These are phyloP conservation scores for Batillaria attramentaria DNA, from an alignment of 1,140 invertebrate species.

Conservation along the genomic window DNA sequence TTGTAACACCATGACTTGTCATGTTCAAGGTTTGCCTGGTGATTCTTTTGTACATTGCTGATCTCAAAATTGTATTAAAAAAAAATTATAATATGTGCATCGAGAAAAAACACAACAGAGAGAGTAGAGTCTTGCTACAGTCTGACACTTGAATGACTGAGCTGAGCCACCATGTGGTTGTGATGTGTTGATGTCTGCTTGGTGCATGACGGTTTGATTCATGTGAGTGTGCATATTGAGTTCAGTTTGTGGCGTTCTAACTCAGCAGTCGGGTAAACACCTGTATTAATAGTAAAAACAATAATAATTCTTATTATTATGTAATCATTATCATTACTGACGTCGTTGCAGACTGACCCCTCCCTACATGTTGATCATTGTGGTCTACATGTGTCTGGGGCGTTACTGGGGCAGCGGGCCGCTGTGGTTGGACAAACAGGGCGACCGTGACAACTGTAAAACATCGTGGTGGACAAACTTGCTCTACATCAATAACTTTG, in stretches of 20 bases:
- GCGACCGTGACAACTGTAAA: constrained; percentile 71
- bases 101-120: too few relatives aligned
- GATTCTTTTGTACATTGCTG: too few relatives aligned
- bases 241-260: not conserved
- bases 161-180: too few relatives aligned
- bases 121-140: too few relatives aligned
- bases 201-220: too few relatives aligned
- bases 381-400: constrained; percentile 81
- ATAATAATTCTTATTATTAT: not conserved
- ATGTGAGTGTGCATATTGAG: too few relatives aligned
- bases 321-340: not conserved
- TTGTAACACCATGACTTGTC: too few relatives aligned
- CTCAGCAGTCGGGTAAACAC: not conserved
- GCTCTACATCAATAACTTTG: constrained; percentile 88
- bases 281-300: not conserved
- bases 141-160: too few relatives aligned
- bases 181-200: too few relatives aligned
- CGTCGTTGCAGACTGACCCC: constrained; percentile 77
- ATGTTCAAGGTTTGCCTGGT: too few relatives aligned
- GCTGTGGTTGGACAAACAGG: constrained; percentile 36
- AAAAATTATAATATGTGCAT: too few relatives aligned
- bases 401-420: constrained; percentile 78
- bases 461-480: constrained; percentile 88
- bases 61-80: too few relatives aligned
- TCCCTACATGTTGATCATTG: constrained; percentile 86